A percentile compares a stretch with the other conserved stretches of the same genome.
These are phyloP conservation scores for Brachionus plicatilis DNA, from an alignment of 1,140 invertebrate species.

Conservation along the genomic window DNA sequence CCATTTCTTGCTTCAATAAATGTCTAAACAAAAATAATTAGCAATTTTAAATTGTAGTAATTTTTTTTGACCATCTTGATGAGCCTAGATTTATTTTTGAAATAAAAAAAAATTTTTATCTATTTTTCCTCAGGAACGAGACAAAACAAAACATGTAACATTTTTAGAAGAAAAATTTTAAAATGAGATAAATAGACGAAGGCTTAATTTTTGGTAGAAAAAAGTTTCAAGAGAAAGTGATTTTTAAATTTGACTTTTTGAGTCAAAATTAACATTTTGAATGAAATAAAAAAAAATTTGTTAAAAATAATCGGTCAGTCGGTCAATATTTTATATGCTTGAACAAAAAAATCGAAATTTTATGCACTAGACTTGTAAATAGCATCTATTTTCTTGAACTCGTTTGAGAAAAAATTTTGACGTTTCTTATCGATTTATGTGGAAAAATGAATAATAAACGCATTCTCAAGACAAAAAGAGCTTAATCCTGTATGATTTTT, in stretches of 20 bases:
- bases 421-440: not conserved
- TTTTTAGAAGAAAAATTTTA: not conserved
- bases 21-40: conserved; percentile 5
- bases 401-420: not conserved
- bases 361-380: not conserved
- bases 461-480: not conserved
- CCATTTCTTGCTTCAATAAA: not conserved
- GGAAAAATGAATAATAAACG: not conserved
- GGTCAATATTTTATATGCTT: conserved; percentile 28
- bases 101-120: not conserved
- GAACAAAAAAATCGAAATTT: not conserved
- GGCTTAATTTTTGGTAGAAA: not conserved
- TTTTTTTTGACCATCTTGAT: not conserved
- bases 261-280: not conserved
- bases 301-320: conserved; percentile 15
- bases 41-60: not conserved
- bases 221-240: not conserved
- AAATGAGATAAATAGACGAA: not conserved
- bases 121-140: not conserved
- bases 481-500: not conserved
- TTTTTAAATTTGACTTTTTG: not conserved
- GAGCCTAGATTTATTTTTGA: not conserved
- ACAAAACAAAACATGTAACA: not conserved
- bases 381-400: not conserved
- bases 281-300: not conserved